Evolutionary conservation across 2,888 invertebrate species (phyloP).

Genomic region (Tinea semifulvella): DNA sequence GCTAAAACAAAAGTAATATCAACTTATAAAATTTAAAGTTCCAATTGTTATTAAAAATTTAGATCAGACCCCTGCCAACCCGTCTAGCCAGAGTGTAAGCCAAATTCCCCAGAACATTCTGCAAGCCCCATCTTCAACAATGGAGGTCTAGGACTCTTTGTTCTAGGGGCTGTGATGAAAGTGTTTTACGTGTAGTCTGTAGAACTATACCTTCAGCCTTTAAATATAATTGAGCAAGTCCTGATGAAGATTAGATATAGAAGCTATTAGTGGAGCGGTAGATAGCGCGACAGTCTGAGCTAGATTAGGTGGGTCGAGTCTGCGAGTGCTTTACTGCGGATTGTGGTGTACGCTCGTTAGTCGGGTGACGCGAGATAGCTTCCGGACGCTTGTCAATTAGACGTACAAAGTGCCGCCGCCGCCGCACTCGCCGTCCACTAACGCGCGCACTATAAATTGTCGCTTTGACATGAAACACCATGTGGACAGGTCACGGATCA

Average conservation of each 20-base stretch:
- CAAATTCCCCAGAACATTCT: too few species aligned
- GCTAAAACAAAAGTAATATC: too few species aligned
- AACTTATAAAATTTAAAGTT: too few species aligned
- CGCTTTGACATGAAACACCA: constrained; percentile 11
- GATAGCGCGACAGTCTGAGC: not conserved
- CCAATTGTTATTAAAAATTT: too few species aligned
- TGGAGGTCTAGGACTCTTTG: too few species aligned
- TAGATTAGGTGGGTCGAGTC: constrained; percentile 10
- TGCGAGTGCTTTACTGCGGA: constrained; percentile 13
- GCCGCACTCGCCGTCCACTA: constrained; percentile 6
- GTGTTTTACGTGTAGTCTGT: too few species aligned
- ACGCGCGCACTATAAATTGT: constrained; percentile 11
- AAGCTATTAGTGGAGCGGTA: constrained; percentile 5
- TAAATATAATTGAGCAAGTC: constrained; percentile 3
- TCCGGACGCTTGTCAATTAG: constrained; percentile 53
- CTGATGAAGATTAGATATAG: constrained; percentile 8
- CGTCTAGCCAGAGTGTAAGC: too few species aligned
- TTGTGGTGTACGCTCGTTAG: constrained; percentile 31
- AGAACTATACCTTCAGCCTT: too few species aligned
- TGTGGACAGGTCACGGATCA: constrained; percentile 12
- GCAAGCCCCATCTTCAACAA: too few species aligned
- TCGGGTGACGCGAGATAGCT: constrained; percentile 31
- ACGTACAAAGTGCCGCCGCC: constrained; percentile 39
- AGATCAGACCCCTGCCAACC: too few species aligned
- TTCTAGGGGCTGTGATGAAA: too few species aligned